phyloP scores from a whole-genome alignment of 1,140 invertebrate species.

The Penaeus chinensis region DNA sequence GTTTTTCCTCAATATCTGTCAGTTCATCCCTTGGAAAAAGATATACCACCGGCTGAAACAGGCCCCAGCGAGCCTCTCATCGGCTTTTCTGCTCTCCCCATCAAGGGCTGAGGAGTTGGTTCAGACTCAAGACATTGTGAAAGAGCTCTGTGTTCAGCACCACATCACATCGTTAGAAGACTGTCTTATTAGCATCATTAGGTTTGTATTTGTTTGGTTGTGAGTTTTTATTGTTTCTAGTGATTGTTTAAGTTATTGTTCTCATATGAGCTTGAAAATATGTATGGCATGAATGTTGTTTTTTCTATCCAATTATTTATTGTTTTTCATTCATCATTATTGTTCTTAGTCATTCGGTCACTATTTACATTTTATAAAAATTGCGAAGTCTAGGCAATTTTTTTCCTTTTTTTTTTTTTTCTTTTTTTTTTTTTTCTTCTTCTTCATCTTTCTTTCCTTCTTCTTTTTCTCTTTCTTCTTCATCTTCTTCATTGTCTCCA shows the following conservation, averaged over 20 bases:
- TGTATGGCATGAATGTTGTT: no score
- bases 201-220: slow-evolving; percentile 5
- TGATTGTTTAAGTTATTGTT: no score
- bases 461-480: not conserved
- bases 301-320: no score
- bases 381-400: not conserved
- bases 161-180: not conserved
- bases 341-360: no score
- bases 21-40: slow-evolving; percentile 50
- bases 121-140: not conserved
- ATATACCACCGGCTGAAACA: slow-evolving; percentile 27
- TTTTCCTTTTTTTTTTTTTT: not conserved
- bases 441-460: not conserved
- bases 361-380: not conserved
- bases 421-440: not conserved
- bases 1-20: not conserved
- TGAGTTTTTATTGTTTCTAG: not conserved
- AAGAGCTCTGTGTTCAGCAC: not conserved
- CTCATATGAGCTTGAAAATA: no score
- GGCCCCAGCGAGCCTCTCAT: not conserved
- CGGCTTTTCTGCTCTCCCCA: slow-evolving; percentile 14
- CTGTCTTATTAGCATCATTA: slow-evolving; percentile 28
- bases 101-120: not conserved
- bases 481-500: no score
- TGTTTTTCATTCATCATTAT: no score